Evolutionary conservation across 2,797 vertebrate species (phyloP).

Genomic region (Amniataba percoides): DNA sequence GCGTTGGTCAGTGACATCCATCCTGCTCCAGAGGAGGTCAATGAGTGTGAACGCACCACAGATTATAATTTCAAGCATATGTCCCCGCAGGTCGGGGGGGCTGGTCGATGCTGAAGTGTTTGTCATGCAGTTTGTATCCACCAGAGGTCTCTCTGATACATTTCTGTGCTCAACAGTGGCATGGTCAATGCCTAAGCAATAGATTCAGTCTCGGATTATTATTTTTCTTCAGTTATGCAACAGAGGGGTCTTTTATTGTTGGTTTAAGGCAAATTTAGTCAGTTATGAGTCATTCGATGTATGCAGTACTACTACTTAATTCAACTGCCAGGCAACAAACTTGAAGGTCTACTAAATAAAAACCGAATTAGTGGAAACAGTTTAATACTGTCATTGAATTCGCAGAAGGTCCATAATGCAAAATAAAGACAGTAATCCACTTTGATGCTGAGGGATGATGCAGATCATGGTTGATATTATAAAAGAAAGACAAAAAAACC

Average conservation of each 20-base stretch:
- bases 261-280: background rate
- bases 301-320: background rate
- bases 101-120: background rate
- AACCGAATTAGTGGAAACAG: too few species aligned
- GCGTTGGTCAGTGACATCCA: conserved; percentile 9
- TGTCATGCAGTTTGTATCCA: conserved; percentile 37
- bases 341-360: background rate
- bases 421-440: background rate
- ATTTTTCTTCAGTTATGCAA: background rate
- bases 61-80: conserved; percentile 1
- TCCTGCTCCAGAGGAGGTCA: conserved; percentile 33
- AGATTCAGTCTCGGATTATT: too few species aligned
- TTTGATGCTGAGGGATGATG: background rate
- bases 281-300: background rate
- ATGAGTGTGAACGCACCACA: conserved; percentile 15
- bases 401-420: background rate
- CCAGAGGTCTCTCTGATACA: conserved; percentile 46
- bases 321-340: background rate
- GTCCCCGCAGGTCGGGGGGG: background rate
- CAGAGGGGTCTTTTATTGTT: background rate
- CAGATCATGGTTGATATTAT: background rate
- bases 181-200: background rate
- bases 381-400: background rate
- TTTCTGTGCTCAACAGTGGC: background rate
- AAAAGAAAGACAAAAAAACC: background rate